Evolutionary conservation across 2,113 vertebrate species (phyloP).

Genomic region (Trachemys scripta): DNA sequence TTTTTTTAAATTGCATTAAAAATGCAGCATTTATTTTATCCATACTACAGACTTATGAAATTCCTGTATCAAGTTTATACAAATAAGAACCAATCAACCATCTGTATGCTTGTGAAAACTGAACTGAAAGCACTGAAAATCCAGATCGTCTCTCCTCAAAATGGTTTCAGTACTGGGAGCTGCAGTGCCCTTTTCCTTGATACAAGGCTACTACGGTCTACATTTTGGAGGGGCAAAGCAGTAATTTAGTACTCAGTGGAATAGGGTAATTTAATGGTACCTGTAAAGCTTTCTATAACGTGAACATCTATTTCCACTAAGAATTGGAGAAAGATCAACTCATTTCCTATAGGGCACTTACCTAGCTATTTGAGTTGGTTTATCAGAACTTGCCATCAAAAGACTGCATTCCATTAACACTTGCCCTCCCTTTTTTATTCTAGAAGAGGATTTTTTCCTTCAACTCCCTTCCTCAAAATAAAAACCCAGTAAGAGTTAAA

Average conservation of each 20-base stretch:
- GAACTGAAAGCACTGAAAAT: background rate
- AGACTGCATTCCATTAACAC: no score
- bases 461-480: background rate
- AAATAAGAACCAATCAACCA: background rate
- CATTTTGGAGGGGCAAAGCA: background rate
- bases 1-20: background rate
- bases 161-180: background rate
- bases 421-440: no score
- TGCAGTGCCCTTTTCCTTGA: background rate
- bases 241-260: background rate
- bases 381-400: no score
- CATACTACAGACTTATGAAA: background rate
- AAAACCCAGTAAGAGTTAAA: background rate
- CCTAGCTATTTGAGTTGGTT: no score
- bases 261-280: slow-evolving; percentile 28
- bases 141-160: background rate
- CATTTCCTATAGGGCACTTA: no score
- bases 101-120: background rate
- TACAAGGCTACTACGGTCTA: slow-evolving; percentile 7
- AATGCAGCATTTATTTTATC: background rate
- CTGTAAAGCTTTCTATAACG: background rate
- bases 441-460: no score
- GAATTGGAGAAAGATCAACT: no score
- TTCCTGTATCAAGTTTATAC: background rate
- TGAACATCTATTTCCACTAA: no score